Percentiles rank a stretch among this genome's conserved stretches.
Conservation (phyloP, 2,113 vertebrate genomes). For the Antigone vipio region DNA sequence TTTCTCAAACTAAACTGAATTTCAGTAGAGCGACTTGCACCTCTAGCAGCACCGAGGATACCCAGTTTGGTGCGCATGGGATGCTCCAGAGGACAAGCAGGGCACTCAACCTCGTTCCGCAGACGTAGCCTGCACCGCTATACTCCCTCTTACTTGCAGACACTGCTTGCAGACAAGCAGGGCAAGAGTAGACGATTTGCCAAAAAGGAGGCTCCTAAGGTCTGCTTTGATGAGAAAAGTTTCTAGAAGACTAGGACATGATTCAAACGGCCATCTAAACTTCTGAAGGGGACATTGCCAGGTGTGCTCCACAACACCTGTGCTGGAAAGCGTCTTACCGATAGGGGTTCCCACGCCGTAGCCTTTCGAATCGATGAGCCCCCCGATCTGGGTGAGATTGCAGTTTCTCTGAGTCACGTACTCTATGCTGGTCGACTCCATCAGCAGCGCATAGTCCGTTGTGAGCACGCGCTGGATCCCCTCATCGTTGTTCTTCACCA, state of each 20-base stretch:
- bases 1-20: neutral
- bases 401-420: constrained; percentile 98
- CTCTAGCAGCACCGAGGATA: neutral
- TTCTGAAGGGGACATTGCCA: neutral
- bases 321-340: constrained; percentile 76
- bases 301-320: neutral
- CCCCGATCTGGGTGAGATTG: constrained; percentile 97
- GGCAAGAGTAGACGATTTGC: neutral
- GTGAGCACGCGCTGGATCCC: constrained; percentile 94
- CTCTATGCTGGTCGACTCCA: constrained; percentile 98
- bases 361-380: constrained; percentile 96
- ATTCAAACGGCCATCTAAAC: fast-evolving
- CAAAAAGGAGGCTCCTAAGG: neutral
- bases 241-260: neutral
- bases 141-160: neutral
- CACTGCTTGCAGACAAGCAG: neutral
- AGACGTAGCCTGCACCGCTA: neutral
- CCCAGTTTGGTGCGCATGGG: neutral
- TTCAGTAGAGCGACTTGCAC: neutral
- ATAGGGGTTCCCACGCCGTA: constrained; percentile 97
- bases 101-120: neutral
- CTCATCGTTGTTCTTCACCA: constrained; percentile 93
- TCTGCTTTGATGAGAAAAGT: neutral
- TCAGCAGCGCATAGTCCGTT: constrained; percentile 93
- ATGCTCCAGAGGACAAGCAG: neutral